These are phyloP conservation scores for Betta splendens DNA, from an alignment of 2,797 vertebrate genomes.

Conservation along the genomic window DNA sequence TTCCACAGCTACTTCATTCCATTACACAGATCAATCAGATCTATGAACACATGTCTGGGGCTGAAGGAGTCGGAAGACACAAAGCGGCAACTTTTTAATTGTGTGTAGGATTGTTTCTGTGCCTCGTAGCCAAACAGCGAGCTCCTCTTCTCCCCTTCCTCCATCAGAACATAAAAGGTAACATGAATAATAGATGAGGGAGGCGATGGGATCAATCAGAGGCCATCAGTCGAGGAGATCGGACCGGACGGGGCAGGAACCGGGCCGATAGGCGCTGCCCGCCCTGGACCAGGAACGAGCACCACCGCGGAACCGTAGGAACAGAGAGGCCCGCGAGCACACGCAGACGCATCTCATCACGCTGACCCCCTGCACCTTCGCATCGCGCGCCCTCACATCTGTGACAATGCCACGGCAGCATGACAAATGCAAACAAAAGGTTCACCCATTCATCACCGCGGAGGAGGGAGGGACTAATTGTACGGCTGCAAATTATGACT, in stretches of 20 bases:
- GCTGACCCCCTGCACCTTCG: conserved; percentile 59
- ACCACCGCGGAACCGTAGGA: conserved; percentile 16
- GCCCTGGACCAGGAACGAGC: conserved; percentile 28
- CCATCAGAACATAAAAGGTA: conserved; percentile 64
- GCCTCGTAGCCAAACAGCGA: conserved; percentile 51
- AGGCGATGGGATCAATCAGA: conserved; percentile 77
- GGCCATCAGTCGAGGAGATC: conserved; percentile 73
- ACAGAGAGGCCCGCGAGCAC: conserved; percentile 17
- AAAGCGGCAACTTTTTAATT: conserved; percentile 91
- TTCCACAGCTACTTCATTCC: conserved; percentile 89
- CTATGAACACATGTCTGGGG: conserved; percentile 82
- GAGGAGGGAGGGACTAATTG: conserved; percentile 78
- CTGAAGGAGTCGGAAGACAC: conserved; percentile 84
- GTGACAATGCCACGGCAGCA: conserved; percentile 75
- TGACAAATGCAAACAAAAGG: conserved; percentile 86
- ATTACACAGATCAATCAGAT: conserved; percentile 94
- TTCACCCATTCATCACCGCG: conserved; percentile 83
- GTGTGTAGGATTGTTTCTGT: conserved; percentile 37
- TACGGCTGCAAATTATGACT: conserved; percentile 74
- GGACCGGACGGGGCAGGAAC: conserved; percentile 70
- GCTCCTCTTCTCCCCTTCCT: conserved; percentile 60
- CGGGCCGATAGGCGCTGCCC: too few relatives aligned
- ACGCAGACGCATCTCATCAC: conserved; percentile 43
- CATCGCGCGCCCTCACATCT: conserved; percentile 64
- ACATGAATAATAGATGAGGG: conserved; percentile 77